Conservation (phyloP, 2,113 vertebrate species). For the Sinocyclocheilus anshuiensis region DNA sequence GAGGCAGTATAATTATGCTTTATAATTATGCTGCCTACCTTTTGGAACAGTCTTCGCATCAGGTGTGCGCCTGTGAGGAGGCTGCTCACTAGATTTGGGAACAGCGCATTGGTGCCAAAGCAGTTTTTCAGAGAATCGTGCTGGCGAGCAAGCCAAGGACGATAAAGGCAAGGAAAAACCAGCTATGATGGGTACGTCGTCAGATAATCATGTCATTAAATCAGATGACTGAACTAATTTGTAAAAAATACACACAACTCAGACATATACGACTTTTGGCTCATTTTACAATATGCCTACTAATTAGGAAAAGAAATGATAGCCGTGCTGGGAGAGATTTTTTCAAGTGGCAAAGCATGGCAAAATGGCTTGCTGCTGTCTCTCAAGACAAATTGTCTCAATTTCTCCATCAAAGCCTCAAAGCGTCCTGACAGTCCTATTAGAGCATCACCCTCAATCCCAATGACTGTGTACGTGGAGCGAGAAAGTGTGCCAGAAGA, state of each 20-base stretch:
- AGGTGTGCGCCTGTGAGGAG: background rate
- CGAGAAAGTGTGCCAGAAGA: slow-evolving; percentile 49
- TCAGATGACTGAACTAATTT: slow-evolving; percentile 3
- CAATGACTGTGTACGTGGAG: slow-evolving; percentile 62
- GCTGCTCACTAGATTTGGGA: background rate
- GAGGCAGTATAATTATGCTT: slow-evolving; percentile 11
- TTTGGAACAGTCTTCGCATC: background rate
- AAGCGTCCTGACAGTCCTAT: slow-evolving; percentile 66
- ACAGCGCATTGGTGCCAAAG: background rate
- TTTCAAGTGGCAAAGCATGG: slow-evolving; percentile 24
- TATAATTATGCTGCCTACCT: slow-evolving; percentile 20
- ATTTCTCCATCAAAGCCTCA: slow-evolving; percentile 72
- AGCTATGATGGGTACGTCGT: background rate
- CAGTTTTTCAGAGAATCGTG: background rate
- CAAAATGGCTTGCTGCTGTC: slow-evolving; percentile 4
- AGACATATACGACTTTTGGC: background rate
- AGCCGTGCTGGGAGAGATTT: slow-evolving; percentile 9
- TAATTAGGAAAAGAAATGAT: slow-evolving; percentile 10
- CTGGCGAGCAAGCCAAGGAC: background rate
- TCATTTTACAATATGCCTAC: background rate
- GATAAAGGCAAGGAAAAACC: background rate
- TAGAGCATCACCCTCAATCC: slow-evolving; percentile 59
- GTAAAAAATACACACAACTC: background rate
- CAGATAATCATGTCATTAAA: slow-evolving; percentile 7
- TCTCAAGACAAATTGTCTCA: slow-evolving; percentile 68